Evolutionary conservation across 2,888 invertebrate species (phyloP).

Genomic region (Phyllotreta striolata): DNA sequence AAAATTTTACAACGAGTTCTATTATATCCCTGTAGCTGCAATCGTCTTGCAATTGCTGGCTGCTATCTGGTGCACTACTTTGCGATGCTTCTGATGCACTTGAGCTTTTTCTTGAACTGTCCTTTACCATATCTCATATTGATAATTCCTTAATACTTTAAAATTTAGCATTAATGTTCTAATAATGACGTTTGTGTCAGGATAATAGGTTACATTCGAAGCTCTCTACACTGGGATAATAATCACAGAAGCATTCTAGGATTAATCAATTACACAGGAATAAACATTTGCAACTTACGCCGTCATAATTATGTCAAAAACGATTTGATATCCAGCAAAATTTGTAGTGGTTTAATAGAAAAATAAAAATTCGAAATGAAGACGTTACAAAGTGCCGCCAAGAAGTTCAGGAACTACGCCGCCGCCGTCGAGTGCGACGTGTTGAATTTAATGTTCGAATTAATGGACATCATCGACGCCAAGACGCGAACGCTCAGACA

Average conservation of each 20-base stretch:
- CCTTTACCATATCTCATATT: slow-evolving; percentile 4
- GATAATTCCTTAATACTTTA: slow-evolving; percentile 2
- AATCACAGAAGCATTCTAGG: too few relatives aligned
- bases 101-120: not conserved
- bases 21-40: slow-evolving; percentile 10
- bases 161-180: slow-evolving; percentile 2
- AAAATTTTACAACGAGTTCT: slow-evolving; percentile 3
- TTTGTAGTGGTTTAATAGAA: slow-evolving; percentile 7
- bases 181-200: too few relatives aligned
- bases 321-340: slow-evolving; percentile 7
- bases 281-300: not conserved
- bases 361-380: not conserved
- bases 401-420: slow-evolving; percentile 40
- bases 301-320: slow-evolving; percentile 6
- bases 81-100: not conserved
- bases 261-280: too few relatives aligned
- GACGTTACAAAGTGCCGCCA: slow-evolving; percentile 35
- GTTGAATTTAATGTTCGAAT: slow-evolving; percentile 37
- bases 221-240: too few relatives aligned
- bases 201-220: too few relatives aligned
- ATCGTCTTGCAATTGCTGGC: not conserved
- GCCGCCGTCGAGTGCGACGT: slow-evolving; percentile 40
- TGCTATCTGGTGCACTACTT: not conserved
- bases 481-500: slow-evolving; percentile 40
- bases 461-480: slow-evolving; percentile 41